Evolutionary conservation across 1,140 invertebrate genomes (phyloP), one percentile per base, ranked within the genome.

Genomic region (Gyrodactylus bullatarudis): DNA sequence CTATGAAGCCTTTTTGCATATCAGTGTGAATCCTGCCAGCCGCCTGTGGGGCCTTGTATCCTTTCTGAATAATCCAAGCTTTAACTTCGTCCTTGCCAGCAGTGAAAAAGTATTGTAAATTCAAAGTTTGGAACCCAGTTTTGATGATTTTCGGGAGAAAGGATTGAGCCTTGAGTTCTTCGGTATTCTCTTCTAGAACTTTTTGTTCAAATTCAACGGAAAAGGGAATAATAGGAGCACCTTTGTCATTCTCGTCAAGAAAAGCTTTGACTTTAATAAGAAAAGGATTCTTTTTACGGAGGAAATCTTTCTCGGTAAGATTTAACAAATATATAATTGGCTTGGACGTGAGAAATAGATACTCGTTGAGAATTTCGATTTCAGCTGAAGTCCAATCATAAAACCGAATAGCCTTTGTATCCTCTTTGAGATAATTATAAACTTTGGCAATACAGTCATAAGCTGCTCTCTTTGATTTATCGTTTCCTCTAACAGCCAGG

Each of bases 1-100:
- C 98, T 74, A 99, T 97, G 83, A 99, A 99, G 68, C 95, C 95
- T 81, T 95, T 97, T 80, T 99, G 95, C 81, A 99, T 97, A 80
- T 98, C 94, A 0, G 93, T 94, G 80, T 99, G 95, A 81, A 99
- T 99, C 78, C 86, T 86, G 0, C 95, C 94, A 26, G 91, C 95
- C 23, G 94, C 95, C 81, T 94, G 90, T 0, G 95, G 95, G 0
- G 95, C 94, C 81, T 96, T 97, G 0, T 90, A 90, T 72, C 89
- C 89, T 86, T 91, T 92, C 87, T 95, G 91, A 80, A 99, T 89
- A 0, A 92, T 98, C 95, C 95, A 99, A 8, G 92, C 92, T 82
- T 95, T 97, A 0, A 98, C 94, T 85, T 99, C 95, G 82, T 99
- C 94, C 72, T 87, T 85, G 19, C 94, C 95, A 73, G 81, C 78